Base-by-base conservation (phyloP, 2,888 invertebrate genomes). In the Aradus depressus region DNA sequence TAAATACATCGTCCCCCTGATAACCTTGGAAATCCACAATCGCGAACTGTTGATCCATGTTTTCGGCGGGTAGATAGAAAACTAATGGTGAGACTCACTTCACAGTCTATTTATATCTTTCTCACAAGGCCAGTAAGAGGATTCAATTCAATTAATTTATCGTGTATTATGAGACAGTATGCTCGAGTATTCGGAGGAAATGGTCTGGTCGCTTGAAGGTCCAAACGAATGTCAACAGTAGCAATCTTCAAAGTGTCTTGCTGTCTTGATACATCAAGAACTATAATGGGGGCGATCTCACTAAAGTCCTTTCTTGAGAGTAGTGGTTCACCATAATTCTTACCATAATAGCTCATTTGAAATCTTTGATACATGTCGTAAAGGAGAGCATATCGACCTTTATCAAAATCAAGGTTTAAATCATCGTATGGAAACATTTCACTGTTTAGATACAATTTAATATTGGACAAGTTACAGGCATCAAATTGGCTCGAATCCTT, bases 401-500 rank as follows among this genome's bases (percentile, higher is more conserved):
- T 56, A 4, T 49, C 49, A 59, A 64, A 64, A 34, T 61, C 58
- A 18, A 63, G 21, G 57, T 64, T 65, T 51, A 65, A 49, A 60
- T 63, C 61, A 43, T 64, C 62, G 57, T 66, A 66, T 1, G 66
- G 65, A 59, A 63, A 67, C 14, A 57, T 56, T 49, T 64, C 62
- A 1, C 64, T 64, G 59, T 66, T 65, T 25, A 67, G 57, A 52
- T 62, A 64, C 10, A 67, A 52, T 52, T 62, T 65, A 10, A 67
- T 55, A 56, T 68, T 63, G 16, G 55, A 62, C 31, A 67, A 42
- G 31, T 63, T 56, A 54, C 65, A 65, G 52, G 63, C 54, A 55
- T 62, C 56, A 42, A 59, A 61, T 3, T 38, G 25, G 34, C 57
- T 53, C 3, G 58, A 52, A 55, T 66, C 58, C 39, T 43, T 57